phyloP scores from a whole-genome alignment of 2,888 invertebrate genomes.

The Tinea trinotella region DNA sequence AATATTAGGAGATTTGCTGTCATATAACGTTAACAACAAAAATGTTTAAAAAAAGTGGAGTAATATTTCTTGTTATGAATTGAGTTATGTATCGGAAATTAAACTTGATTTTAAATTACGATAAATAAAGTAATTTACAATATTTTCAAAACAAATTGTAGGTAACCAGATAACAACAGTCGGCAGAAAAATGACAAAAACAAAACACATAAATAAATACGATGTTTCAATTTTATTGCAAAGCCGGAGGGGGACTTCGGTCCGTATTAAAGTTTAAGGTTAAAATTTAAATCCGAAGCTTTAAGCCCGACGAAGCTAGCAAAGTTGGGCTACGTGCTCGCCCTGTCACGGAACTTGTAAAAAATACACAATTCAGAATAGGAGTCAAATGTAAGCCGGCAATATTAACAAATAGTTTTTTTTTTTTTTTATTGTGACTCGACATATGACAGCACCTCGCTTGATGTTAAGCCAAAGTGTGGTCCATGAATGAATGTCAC shows the following conservation, averaged over 20 bases:
- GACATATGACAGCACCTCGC: no score
- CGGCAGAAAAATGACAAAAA: conserved; percentile 5
- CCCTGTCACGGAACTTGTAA: not conserved
- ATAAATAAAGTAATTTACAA: not conserved
- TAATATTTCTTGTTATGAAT: not conserved
- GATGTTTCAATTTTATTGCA: conserved; percentile 2
- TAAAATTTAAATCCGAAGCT: conserved; percentile 13
- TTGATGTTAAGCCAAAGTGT: no score
- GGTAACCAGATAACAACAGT: conserved; percentile 5
- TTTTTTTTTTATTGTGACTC: no score
- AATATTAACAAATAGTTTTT: conserved; percentile 1
- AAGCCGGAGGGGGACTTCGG: not conserved
- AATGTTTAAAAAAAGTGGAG: not conserved
- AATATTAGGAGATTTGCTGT: no score
- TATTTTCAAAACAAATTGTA: not conserved
- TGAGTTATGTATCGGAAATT: no score
- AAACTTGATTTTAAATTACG: not conserved
- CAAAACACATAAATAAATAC: not conserved
- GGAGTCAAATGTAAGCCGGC: not conserved
- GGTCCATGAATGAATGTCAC: no score
- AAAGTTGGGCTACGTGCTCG: conserved; percentile 2
- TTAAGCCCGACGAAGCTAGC: not conserved
- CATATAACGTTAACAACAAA: not conserved
- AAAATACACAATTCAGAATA: not conserved
- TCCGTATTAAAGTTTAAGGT: conserved; percentile 2